Conservation (phyloP, 2,888 invertebrate genomes). For the Cataglyphis rosenhaueri region DNA sequence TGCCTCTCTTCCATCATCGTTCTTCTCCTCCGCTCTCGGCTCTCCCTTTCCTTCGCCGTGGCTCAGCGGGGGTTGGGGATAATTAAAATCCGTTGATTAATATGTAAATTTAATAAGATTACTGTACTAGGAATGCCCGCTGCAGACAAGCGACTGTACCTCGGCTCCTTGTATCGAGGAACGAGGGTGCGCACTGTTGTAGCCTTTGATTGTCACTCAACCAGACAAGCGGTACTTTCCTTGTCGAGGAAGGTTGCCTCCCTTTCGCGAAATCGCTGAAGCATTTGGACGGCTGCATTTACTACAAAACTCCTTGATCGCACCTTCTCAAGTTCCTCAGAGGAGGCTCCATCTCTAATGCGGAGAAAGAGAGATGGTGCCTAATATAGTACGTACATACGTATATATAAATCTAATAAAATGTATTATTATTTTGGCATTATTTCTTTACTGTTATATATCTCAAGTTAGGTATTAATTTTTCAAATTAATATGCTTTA, state of each 20-base stretch:
- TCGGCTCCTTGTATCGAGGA: constrained; percentile 75
- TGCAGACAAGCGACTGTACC: constrained; percentile 81
- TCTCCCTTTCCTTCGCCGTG: constrained; percentile 69
- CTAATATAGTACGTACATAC: background rate
- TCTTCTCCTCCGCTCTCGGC: constrained; percentile 68
- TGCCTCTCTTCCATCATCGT: constrained; percentile 71
- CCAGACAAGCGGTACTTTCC: constrained; percentile 66
- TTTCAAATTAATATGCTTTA: background rate
- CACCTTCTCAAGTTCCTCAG: constrained; percentile 38
- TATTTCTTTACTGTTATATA: background rate
- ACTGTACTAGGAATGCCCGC: constrained; percentile 94
- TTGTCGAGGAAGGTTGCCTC: constrained; percentile 51
- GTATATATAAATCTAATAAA: background rate
- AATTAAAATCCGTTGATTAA: constrained; percentile 99
- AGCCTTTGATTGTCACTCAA: constrained; percentile 76
- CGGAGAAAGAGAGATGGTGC: background rate
- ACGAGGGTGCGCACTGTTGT: constrained; percentile 66
- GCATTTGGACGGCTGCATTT: constrained; percentile 51
- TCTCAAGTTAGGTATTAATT: background rate
- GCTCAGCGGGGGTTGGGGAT: constrained; percentile 89
- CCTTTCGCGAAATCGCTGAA: constrained; percentile 44
- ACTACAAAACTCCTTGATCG: constrained; percentile 29
- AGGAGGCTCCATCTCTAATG: background rate
- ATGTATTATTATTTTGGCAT: background rate
- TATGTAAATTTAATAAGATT: constrained; percentile 99